These are phyloP conservation scores for Perognathus longimembris DNA, from an alignment of 2,113 vertebrate genomes.

Conservation along the genomic window DNA sequence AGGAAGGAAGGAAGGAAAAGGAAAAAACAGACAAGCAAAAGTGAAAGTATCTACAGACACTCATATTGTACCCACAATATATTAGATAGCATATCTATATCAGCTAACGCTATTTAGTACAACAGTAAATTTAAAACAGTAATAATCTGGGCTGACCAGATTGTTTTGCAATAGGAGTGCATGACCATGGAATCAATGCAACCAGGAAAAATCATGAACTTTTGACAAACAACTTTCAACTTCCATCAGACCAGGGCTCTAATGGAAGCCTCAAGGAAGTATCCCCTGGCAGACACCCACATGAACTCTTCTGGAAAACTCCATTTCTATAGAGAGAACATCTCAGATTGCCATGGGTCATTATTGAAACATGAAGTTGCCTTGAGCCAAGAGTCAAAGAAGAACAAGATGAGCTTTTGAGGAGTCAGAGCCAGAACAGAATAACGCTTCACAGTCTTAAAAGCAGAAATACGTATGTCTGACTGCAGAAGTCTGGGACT, in stretches of 20 bases:
- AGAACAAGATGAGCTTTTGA: slow-evolving; percentile 86
- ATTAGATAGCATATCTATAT: neutral
- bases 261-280: slow-evolving; percentile 80
- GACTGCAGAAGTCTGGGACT: slow-evolving; percentile 90
- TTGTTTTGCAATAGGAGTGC: too few species aligned
- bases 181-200: too few species aligned
- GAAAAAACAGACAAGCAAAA: slow-evolving; percentile 21
- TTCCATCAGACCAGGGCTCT: slow-evolving; percentile 88
- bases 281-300: slow-evolving; percentile 70
- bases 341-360: slow-evolving; percentile 75
- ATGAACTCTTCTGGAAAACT: slow-evolving; percentile 82
- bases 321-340: slow-evolving; percentile 91
- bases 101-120: neutral
- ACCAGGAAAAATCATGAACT: too few species aligned
- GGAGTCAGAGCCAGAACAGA: slow-evolving; percentile 77
- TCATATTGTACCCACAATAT: neutral
- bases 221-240: too few species aligned
- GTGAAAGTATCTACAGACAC: neutral
- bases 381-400: slow-evolving; percentile 76
- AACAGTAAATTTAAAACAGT: neutral
- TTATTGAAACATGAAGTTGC: slow-evolving; percentile 59
- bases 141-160: too few species aligned
- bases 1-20: too few species aligned
- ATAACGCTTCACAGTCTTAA: slow-evolving; percentile 72
- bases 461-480: slow-evolving; percentile 88